Base-by-base conservation (phyloP, 2,888 invertebrate species). In the Leucophenga montana region DNA sequence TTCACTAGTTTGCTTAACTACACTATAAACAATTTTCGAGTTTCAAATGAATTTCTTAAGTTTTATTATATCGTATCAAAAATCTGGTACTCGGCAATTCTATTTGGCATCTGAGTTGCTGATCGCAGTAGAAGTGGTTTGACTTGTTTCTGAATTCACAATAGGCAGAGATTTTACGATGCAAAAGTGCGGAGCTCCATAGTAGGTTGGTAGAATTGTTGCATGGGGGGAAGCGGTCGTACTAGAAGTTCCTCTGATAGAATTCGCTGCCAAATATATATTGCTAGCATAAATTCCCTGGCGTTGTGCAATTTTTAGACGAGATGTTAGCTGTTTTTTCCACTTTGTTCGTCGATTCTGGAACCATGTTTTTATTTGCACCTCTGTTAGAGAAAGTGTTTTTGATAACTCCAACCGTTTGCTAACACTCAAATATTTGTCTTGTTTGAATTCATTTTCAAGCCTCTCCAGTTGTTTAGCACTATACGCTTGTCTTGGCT, bases 401-500 rank as follows among this genome's bases (percentile, higher is more conserved):
- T 96, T 95, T 0, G 97, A 97, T 4, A 98, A 90, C 81, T 98
- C 97, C 94, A 97, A 94, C 67, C 98, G 91, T 88, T 98, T 98
- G 83, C 95, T 96, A 0, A 98, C 98, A 88, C 97, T 97, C 68
- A 98, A 91, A 88, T 98, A 98, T 88, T 98, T 98, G 90, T 98
- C 98, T 67, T 94, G 91, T 90, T 97, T 97, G 89, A 98, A 98
- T 89, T 98, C 98, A 8, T 94, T 92, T 89, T 98, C 98, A 31
- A 98, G 91, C 73, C 94, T 90, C 83, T 98, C 97, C 46, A 98
- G 90, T 85, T 98, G 98, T 85, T 95, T 96, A 0, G 97, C 95
- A 85, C 97, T 97, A 90, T 98, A 98, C 0, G 98, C 98, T 89
- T 98, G 98, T 2, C 98, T 91, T 0, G 98, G 98, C 87, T 98